Base-by-base conservation (phyloP, 2,888 invertebrate genomes). In the Ophion slaviceki region DNA sequence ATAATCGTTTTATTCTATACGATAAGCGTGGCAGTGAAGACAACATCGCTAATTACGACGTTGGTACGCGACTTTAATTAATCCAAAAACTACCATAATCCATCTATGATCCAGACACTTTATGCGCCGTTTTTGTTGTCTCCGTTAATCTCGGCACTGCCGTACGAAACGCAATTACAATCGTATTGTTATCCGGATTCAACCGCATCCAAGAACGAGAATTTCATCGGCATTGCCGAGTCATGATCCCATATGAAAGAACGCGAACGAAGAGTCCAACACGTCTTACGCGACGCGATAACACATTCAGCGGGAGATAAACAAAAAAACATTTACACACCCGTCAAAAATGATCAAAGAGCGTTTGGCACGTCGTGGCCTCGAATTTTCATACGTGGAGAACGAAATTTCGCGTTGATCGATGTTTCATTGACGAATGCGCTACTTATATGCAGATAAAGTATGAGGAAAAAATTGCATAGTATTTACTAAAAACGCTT, bases 261-360 rank as follows among this genome's bases (percentile, higher is more conserved):
- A 47, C 10, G 47, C 47, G 47, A 10, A 47, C 47, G 3, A 14
- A 47, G 45, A 45, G 20, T 45, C 40, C n/a, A 68, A 68, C 68
- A 47, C 68, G 68, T 68, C 45, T 68, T 68, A 68, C 68, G 17
- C 68, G 45, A 2, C n/a, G 1, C 45, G 68, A 40, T 20, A 45
- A 10, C n/a, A 24, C 14, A 47, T 47, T 47, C 47, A 14, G 11
- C 11, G 10, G 47, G 5, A 14, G 17, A 36, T 10, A 24, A 40
- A 36, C 17, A 68, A 45, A 68, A 68, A 68, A 68, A 20, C 20
- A 68, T 20, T 68, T 67, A 32, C 45, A 6, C n/a, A 24, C 24
- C n/a, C 20, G 45, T 68, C 68, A n/a, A 68, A 68, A 67, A 32
- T 61, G 20, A 61, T 47, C 47, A 47, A 47, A 47, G 47, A 47